Percentiles rank a stretch among this genome's conserved stretches.
Conservation (phyloP, 2,797 vertebrate species). For the Eidolon dupreanum region DNA sequence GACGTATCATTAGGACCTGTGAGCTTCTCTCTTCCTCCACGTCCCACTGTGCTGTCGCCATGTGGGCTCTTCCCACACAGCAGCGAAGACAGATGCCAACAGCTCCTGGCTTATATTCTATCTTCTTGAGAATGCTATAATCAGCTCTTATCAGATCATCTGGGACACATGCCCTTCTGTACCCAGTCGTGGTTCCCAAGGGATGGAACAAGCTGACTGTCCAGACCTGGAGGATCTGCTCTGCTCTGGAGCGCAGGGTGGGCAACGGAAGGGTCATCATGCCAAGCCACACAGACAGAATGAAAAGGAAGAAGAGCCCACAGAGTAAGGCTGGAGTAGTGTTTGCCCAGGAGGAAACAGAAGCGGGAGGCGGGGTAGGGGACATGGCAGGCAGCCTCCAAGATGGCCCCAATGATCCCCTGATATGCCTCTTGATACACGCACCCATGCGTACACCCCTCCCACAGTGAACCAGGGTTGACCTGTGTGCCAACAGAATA, state of each 20-base stretch:
- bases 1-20: too few species aligned
- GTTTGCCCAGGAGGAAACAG: not conserved
- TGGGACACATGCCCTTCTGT: not conserved
- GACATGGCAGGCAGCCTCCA: not conserved
- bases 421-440: not conserved
- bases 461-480: not conserved
- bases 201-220: too few species aligned
- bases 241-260: not conserved
- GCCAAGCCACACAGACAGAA: not conserved
- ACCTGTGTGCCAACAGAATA: not conserved
- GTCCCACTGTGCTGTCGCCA: not conserved
- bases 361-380: not conserved
- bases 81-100: not conserved
- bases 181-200: not conserved
- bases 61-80: not conserved
- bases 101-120: not conserved
- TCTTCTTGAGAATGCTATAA: not conserved
- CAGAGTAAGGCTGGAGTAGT: not conserved
- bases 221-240: not conserved
- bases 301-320: not conserved
- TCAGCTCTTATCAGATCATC: not conserved
- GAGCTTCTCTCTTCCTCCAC: not conserved
- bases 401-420: not conserved
- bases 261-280: not conserved
- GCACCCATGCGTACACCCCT: not conserved